phyloP scores from a whole-genome alignment of 53 echinoderm and acorn worm genomes.

The Paracentrotus lividus region DNA sequence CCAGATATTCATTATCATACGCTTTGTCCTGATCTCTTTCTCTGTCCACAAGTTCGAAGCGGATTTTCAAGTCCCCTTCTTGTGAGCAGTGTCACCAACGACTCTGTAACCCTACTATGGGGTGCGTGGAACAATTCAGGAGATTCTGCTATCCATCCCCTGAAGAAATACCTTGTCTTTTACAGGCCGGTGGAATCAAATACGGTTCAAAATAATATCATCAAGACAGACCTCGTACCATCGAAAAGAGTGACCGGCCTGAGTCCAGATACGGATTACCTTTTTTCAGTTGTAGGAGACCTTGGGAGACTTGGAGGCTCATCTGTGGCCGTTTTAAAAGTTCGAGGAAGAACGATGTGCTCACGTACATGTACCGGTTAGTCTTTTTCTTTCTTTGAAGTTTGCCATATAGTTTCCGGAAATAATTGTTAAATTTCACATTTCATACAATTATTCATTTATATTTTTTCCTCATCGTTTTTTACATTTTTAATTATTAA shows the following conservation, averaged over 20 bases:
- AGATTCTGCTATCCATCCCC: conserved; percentile 49
- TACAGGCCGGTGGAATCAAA: background rate
- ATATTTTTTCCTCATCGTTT: too few relatives aligned
- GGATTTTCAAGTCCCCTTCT: conserved; percentile 61
- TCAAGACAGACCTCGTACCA: background rate
- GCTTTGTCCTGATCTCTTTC: background rate
- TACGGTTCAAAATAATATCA: background rate
- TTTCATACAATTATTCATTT: too few relatives aligned
- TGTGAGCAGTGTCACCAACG: background rate
- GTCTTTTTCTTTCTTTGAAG: too few relatives aligned
- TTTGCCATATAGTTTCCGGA: too few relatives aligned
- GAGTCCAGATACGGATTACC: conserved; percentile 32
- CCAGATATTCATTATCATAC: too few relatives aligned
- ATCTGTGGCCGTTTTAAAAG: too few relatives aligned
- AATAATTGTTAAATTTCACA: too few relatives aligned
- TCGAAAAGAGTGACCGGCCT: conserved; percentile 35
- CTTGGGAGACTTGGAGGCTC: background rate
- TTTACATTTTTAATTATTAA: too few relatives aligned
- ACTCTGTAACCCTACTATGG: conserved; percentile 69
- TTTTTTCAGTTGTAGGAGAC: background rate
- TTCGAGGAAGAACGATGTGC: background rate
- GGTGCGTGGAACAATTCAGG: conserved; percentile 70
- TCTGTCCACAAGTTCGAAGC: conserved; percentile 49
- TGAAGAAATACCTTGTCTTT: conserved; percentile 4
- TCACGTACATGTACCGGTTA: background rate